These are phyloP conservation scores for Coracopsis vasa DNA, from an alignment of 2,113 vertebrate genomes.

Conservation along the genomic window DNA sequence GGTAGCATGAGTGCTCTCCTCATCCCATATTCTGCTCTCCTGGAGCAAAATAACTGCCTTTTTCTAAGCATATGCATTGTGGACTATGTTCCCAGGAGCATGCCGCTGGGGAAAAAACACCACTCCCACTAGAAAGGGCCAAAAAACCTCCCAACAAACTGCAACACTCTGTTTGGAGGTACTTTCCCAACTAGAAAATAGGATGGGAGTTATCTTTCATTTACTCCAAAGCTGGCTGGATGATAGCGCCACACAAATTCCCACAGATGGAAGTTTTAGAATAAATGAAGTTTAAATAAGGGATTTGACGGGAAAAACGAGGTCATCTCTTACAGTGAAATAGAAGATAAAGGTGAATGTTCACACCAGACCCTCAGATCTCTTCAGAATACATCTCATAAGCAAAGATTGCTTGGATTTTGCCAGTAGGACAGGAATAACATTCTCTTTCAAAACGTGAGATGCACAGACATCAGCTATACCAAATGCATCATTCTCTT, in stretches of 20 bases:
- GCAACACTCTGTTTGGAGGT: background rate
- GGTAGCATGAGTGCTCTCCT: background rate
- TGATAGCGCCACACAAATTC: background rate
- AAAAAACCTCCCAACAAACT: background rate
- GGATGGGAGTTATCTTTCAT: background rate
- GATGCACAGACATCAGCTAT: background rate
- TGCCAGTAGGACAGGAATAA: background rate
- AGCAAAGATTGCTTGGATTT: background rate
- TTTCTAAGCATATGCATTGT: background rate
- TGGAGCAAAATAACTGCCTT: background rate
- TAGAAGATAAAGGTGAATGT: background rate
- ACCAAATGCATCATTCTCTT: background rate
- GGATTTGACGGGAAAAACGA: background rate
- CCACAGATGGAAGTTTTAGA: background rate
- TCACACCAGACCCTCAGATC: background rate
- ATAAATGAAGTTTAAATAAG: background rate
- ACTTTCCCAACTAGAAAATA: background rate
- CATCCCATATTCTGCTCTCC: background rate
- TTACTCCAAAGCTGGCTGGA: background rate
- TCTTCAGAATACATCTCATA: background rate
- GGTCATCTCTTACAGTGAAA: background rate
- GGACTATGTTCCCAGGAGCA: background rate
- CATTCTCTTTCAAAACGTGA: background rate
- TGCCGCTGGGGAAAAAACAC: background rate
- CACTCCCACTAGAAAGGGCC: background rate